These are phyloP conservation scores for Ciconia stormi DNA, from an alignment of 2,113 vertebrate genomes.

Conservation along the genomic window DNA sequence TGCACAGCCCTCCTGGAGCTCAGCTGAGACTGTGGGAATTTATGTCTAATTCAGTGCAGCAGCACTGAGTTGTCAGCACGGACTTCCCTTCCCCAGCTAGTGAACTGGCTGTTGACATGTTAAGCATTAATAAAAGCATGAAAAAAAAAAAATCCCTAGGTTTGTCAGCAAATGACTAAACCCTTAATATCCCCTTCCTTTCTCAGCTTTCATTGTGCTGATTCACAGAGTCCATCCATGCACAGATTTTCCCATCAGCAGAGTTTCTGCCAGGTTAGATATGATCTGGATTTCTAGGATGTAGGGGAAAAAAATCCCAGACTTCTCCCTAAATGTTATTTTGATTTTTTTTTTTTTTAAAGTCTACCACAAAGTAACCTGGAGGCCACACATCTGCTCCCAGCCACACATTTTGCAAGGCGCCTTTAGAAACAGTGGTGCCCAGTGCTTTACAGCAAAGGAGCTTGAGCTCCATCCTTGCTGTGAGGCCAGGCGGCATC, in stretches of 20 bases:
- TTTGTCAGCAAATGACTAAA: slow-evolving; percentile 49
- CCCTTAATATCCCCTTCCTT: slow-evolving; percentile 17
- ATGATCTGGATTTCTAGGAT: slow-evolving; percentile 10
- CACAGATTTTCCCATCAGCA: slow-evolving; percentile 26
- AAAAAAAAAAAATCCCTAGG: neutral
- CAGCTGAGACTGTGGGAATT: neutral
- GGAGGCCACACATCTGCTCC: neutral
- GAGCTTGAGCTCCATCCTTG: neutral
- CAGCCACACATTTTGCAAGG: neutral
- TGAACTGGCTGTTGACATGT: neutral
- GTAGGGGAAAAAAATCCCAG: neutral
- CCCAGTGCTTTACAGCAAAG: neutral
- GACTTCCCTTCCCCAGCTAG: neutral
- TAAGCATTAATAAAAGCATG: neutral
- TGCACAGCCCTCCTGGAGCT: neutral
- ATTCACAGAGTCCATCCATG: slow-evolving; percentile 13
- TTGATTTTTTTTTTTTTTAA: neutral
- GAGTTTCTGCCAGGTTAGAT: slow-evolving; percentile 11
- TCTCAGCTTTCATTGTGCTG: slow-evolving; percentile 32
- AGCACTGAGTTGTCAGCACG: neutral
- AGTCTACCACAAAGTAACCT: neutral
- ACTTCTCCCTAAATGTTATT: neutral
- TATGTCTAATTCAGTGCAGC: neutral
- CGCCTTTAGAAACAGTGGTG: neutral
- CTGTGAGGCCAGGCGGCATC: neutral